Evolutionary conservation across 2,888 invertebrate genomes (phyloP), one percentile per base, ranked within the genome.

Genomic region (Amphipoea lucens): DNA sequence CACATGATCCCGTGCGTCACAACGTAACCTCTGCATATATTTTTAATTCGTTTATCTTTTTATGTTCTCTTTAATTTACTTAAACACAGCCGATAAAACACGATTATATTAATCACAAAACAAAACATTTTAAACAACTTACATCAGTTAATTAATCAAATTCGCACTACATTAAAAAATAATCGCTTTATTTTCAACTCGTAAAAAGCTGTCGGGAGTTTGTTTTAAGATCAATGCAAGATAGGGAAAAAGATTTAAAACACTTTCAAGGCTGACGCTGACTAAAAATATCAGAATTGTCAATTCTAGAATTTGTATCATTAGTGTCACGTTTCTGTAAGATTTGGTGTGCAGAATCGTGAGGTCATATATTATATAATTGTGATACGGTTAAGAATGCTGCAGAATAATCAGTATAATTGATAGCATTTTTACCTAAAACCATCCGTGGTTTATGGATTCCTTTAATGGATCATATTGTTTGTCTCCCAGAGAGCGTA

Each of bases 81-180:
- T 81, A 54, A 66, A 78, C 65, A 84, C 29, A n/a, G 23, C 3
- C 69, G 81, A 84, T 87, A 87, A 86, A 78, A 62, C 42, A 77
- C 62, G 78, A 85, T 70, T 76, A 76, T 78, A 75, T 81, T 79
- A 79, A 79, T 74, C 74, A 79, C 14, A 73, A 83, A 82, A 70
- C 66, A 80, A 80, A 85, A 87, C 77, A 76, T 75, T 75, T 57
- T 70, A 36, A 65, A 87, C 77, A 87, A 87, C 87, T 87, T 80
- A 84, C 87, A 84, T 87, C 76, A 87, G 84, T 80, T 84, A 84
- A 84, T 87, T 86, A 88, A 87, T 85, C 85, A 69, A 76, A 81
- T 87, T 87, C n/a, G 71, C 71, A 79, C 68, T 62, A 78, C 82
- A 86, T 76, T 79, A 74, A 85, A 76, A 68, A 54, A 76, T 77